A percentile compares a stretch with the other conserved stretches of the same genome.
Evolutionary conservation across 2,797 vertebrate species (phyloP).

Genomic region (Myotis myotis): DNA sequence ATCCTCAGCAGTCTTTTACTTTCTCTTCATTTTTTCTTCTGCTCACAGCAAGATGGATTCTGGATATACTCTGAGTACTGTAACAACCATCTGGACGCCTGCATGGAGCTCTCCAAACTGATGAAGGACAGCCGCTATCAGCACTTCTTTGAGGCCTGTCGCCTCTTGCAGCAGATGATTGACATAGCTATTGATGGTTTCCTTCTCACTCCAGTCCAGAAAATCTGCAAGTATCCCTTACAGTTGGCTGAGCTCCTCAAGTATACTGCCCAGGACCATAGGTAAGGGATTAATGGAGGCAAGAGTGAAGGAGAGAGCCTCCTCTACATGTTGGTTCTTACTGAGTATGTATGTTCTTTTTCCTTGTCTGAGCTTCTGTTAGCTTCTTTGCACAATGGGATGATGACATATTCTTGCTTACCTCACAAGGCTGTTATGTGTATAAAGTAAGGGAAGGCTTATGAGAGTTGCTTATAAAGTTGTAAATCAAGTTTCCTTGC

Average conservation of each 20-base stretch:
- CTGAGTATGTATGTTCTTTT: constrained; percentile 24
- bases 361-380: constrained; percentile 9
- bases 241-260: constrained; percentile 98
- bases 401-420: constrained; percentile 3
- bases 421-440: not conserved
- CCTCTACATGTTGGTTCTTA: not conserved
- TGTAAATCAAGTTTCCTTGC: not conserved
- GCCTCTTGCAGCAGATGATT: constrained; percentile 98
- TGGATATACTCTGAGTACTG: constrained; percentile 99
- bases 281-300: constrained; percentile 82
- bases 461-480: constrained; percentile 16
- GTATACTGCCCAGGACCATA: constrained; percentile 98
- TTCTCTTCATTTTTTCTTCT: constrained; percentile 23
- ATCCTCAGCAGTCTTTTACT: not conserved
- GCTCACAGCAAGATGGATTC: constrained; percentile 96
- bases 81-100: constrained; percentile 98
- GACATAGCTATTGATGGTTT: constrained; percentile 99
- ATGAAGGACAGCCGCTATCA: constrained; percentile 98
- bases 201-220: constrained; percentile 97
- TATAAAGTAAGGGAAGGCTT: not conserved
- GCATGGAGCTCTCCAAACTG: constrained; percentile 98
- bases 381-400: constrained; percentile 4
- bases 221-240: constrained; percentile 99
- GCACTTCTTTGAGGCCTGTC: constrained; percentile 99
- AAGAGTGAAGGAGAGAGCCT: not conserved